A percentile compares a stretch with the other conserved stretches of the same genome.
Evolutionary conservation across 2,113 vertebrate species (phyloP).

Genomic region (Bungarus multicinctus): DNA sequence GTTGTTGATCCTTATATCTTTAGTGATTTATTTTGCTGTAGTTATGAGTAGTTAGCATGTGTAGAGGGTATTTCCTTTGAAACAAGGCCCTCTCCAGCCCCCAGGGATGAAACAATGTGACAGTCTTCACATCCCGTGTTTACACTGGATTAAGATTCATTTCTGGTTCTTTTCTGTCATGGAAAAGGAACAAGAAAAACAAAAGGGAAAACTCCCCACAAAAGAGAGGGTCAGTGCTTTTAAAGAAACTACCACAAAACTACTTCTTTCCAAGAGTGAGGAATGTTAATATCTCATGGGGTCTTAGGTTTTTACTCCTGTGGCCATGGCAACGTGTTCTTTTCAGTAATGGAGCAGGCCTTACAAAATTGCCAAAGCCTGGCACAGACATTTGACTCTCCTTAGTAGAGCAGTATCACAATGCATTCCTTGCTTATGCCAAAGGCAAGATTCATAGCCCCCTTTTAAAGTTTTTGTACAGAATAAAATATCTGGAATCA

Average conservation of each 20-base stretch:
- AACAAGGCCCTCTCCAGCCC: slow-evolving; percentile 46
- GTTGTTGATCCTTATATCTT: slow-evolving; percentile 45
- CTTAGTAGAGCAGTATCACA: slow-evolving; percentile 65
- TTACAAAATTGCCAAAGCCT: slow-evolving; percentile 62
- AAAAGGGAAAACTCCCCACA: slow-evolving; percentile 44
- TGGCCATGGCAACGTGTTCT: slow-evolving; percentile 80
- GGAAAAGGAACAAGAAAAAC: slow-evolving; percentile 52
- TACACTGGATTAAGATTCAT: slow-evolving; percentile 66
- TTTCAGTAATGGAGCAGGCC: slow-evolving; percentile 76
- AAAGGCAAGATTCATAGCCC: slow-evolving; percentile 55
- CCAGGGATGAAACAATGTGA: slow-evolving; percentile 57
- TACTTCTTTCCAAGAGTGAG: slow-evolving; percentile 69
- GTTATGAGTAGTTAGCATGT: slow-evolving; percentile 48
- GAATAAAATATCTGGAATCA: slow-evolving; percentile 9
- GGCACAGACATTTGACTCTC: slow-evolving; percentile 70
- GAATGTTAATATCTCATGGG: slow-evolving; percentile 87
- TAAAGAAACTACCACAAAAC: slow-evolving; percentile 54
- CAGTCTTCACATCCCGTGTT: slow-evolving; percentile 63
- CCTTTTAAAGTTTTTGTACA: slow-evolving; percentile 33
- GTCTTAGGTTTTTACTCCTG: slow-evolving; percentile 81
- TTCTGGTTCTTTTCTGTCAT: slow-evolving; percentile 60
- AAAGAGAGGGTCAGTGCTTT: slow-evolving; percentile 61
- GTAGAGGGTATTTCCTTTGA: slow-evolving; percentile 58
- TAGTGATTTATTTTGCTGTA: slow-evolving; percentile 55
- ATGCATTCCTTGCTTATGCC: slow-evolving; percentile 55